These are phyloP conservation scores for Centruroides vittatus DNA, from an alignment of 1,140 invertebrate species.

Conservation along the genomic window DNA sequence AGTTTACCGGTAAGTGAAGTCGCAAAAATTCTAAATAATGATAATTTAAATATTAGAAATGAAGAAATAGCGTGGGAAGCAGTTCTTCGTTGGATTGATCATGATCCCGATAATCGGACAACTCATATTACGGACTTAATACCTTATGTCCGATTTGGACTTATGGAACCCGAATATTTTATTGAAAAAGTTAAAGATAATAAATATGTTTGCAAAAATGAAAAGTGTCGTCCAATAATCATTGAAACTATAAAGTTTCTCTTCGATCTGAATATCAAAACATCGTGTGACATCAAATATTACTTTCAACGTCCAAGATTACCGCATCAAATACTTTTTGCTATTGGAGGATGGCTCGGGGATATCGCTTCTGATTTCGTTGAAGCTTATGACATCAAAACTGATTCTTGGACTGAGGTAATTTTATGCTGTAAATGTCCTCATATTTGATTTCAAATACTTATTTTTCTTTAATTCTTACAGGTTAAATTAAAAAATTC, in stretches of 20 bases:
- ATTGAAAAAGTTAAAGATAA: constrained; percentile 36
- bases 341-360: constrained; percentile 61
- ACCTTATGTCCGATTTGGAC: constrained; percentile 47
- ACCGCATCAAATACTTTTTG: constrained; percentile 52
- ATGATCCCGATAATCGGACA: constrained; percentile 34
- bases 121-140: constrained; percentile 41
- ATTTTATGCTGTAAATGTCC: no score
- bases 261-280: constrained; percentile 25
- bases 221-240: constrained; percentile 25
- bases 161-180: constrained; percentile 47
- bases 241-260: constrained; percentile 28
- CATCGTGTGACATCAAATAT: not conserved
- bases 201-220: constrained; percentile 23
- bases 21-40: constrained; percentile 38
- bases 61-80: constrained; percentile 51
- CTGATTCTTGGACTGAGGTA: constrained; percentile 28
- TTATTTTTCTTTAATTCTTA: no score
- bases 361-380: constrained; percentile 60
- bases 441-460: not conserved
- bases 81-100: constrained; percentile 45
- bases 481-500: no score
- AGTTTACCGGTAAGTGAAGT: constrained; percentile 38
- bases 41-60: constrained; percentile 52
- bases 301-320: constrained; percentile 42
- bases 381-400: constrained; percentile 52